Evolutionary conservation across 2,113 vertebrate species (phyloP).

Genomic region (Clarias gariepinus): DNA sequence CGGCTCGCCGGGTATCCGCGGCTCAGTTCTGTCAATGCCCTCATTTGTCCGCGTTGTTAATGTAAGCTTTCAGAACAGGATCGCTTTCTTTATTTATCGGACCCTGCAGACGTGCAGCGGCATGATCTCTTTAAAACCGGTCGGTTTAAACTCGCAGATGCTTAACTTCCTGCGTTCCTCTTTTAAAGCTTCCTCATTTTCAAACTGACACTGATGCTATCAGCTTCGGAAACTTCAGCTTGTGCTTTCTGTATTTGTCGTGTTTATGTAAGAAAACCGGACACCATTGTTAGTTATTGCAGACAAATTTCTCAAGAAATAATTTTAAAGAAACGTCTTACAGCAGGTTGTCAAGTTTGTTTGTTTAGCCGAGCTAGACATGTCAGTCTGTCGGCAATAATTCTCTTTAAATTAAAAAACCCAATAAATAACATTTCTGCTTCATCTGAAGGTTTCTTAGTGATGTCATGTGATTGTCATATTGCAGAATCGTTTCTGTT

Average conservation of each 20-base stretch:
- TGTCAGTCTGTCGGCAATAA: background rate
- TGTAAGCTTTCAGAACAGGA: conserved; percentile 34
- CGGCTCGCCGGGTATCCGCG: conserved; percentile 22
- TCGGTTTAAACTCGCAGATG: conserved; percentile 5
- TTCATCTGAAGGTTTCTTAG: background rate
- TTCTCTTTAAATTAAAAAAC: background rate
- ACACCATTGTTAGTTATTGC: background rate
- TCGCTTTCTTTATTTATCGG: conserved; percentile 44
- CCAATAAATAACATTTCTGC: background rate
- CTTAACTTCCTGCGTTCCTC: background rate
- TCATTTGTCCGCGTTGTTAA: conserved; percentile 47
- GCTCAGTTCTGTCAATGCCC: conserved; percentile 48
- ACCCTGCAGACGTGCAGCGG: conserved; percentile 13
- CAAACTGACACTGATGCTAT: background rate
- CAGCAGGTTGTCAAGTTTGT: background rate
- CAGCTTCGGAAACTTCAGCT: background rate
- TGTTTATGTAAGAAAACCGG: background rate
- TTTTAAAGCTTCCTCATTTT: conserved; percentile 12
- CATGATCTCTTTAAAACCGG: conserved; percentile 9
- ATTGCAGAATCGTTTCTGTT: background rate
- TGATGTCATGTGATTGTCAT: background rate
- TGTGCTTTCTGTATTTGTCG: background rate
- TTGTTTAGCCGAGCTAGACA: background rate
- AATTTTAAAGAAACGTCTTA: background rate
- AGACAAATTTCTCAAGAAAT: background rate